These are phyloP conservation scores for Cataglyphis rosenhaueri DNA, from an alignment of 2,888 invertebrate species.

Conservation along the genomic window DNA sequence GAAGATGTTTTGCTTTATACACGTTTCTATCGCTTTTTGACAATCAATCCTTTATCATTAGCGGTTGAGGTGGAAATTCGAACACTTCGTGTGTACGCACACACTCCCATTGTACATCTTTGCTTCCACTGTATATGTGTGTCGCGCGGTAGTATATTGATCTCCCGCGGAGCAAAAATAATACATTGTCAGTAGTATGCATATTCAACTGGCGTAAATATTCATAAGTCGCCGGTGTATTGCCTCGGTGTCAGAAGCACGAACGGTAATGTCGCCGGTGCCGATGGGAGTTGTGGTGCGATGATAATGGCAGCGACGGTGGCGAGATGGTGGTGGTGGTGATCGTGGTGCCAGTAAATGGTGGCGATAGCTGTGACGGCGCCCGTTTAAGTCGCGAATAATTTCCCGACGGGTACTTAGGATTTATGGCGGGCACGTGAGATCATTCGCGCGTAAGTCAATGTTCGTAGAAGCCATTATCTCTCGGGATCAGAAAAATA, in stretches of 20 bases:
- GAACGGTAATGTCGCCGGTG: constrained; percentile 57
- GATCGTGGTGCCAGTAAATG: constrained; percentile 35
- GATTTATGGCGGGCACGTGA: constrained; percentile 29
- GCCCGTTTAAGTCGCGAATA: constrained; percentile 56
- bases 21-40: not conserved
- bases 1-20: not conserved
- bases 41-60: not conserved
- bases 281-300: constrained; percentile 40
- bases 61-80: not conserved
- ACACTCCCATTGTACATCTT: constrained; percentile 10
- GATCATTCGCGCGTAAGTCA: constrained; percentile 35
- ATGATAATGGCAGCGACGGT: constrained; percentile 42
- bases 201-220: constrained; percentile 83
- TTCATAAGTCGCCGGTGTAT: constrained; percentile 82
- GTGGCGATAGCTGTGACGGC: constrained; percentile 39
- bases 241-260: constrained; percentile 75
- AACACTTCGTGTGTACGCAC: not conserved
- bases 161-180: constrained; percentile 82
- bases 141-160: constrained; percentile 77
- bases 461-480: not conserved
- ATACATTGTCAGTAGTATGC: constrained; percentile 83
- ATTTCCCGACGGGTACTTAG: constrained; percentile 52
- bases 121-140: constrained; percentile 18
- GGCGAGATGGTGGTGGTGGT: not conserved
- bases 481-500: not conserved